Evolutionary conservation across 2,888 invertebrate genomes (phyloP).

Genomic region (Aproaerema taeniolella): DNA sequence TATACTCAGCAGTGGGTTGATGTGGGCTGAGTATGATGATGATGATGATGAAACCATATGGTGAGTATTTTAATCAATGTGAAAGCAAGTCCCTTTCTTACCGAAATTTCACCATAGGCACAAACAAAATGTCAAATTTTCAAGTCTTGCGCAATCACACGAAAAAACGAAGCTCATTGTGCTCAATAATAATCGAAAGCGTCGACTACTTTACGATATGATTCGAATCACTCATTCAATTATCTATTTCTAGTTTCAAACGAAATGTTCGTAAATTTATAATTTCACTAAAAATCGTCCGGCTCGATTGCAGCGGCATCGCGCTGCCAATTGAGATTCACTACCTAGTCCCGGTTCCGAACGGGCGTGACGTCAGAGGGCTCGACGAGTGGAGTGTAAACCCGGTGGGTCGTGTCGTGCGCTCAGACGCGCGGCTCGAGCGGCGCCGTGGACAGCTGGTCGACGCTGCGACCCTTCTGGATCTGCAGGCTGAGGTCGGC

Average conservation of each 20-base stretch:
- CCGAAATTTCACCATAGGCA: background rate
- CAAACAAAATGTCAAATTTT: no score
- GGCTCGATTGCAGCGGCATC: background rate
- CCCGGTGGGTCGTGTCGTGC: conserved; percentile 16
- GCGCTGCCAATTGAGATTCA: no score
- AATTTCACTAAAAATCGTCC: conserved; percentile 10
- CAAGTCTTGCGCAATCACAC: background rate
- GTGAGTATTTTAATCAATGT: background rate
- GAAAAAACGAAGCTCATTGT: background rate
- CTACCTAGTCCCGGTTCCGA: background rate
- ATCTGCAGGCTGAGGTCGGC: conserved; percentile 49
- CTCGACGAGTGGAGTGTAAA: conserved; percentile 11
- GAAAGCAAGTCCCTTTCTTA: background rate
- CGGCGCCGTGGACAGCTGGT: conserved; percentile 48
- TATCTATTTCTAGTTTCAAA: conserved; percentile 29
- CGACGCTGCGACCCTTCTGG: conserved; percentile 64
- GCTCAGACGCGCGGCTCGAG: conserved; percentile 45
- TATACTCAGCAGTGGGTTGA: no score
- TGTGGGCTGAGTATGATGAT: no score
- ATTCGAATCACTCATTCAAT: conserved; percentile 63
- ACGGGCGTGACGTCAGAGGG: background rate
- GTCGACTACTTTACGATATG: conserved; percentile 63
- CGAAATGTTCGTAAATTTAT: conserved; percentile 22
- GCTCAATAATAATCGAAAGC: conserved; percentile 27
- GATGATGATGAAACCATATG: background rate